A percentile compares a stretch with the other conserved stretches of the same genome.
These are phyloP conservation scores for Enhydra lutris DNA, from an alignment of 2,113 vertebrate species.

Conservation along the genomic window DNA sequence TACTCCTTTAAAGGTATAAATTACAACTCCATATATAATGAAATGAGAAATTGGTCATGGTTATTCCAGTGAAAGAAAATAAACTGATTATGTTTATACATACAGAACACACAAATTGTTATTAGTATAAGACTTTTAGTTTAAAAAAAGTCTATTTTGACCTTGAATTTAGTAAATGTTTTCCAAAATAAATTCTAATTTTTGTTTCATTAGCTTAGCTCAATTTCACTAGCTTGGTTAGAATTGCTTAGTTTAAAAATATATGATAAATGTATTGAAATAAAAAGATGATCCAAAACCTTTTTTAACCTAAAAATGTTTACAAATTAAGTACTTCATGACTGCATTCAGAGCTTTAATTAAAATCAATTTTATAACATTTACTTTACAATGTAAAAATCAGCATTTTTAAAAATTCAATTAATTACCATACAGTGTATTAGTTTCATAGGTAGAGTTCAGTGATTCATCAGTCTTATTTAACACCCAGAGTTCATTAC, in stretches of 20 bases:
- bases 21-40: not conserved
- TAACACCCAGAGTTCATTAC: not conserved
- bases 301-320: not conserved
- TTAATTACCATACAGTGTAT: not conserved
- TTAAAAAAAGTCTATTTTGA: not conserved
- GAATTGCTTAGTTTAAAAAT: slow-evolving; percentile 25
- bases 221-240: not conserved
- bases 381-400: slow-evolving; percentile 22
- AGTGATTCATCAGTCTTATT: not conserved
- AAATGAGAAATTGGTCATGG: not conserved
- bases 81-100: not conserved
- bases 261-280: not conserved
- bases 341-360: not conserved
- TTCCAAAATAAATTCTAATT: slow-evolving; percentile 17
- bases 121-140: not conserved
- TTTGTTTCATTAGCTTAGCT: not conserved
- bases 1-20: slow-evolving; percentile 9
- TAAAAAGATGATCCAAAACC: not conserved
- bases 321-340: not conserved
- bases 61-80: slow-evolving; percentile 31
- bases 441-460: not conserved
- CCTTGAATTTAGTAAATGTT: slow-evolving; percentile 2
- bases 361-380: slow-evolving; percentile 18
- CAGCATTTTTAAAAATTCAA: not conserved
- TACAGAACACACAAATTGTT: not conserved